A percentile compares a stretch with the other conserved stretches of the same genome.
Evolutionary conservation across 2,113 vertebrate genomes (phyloP).

Genomic region (Meriones unguiculatus): DNA sequence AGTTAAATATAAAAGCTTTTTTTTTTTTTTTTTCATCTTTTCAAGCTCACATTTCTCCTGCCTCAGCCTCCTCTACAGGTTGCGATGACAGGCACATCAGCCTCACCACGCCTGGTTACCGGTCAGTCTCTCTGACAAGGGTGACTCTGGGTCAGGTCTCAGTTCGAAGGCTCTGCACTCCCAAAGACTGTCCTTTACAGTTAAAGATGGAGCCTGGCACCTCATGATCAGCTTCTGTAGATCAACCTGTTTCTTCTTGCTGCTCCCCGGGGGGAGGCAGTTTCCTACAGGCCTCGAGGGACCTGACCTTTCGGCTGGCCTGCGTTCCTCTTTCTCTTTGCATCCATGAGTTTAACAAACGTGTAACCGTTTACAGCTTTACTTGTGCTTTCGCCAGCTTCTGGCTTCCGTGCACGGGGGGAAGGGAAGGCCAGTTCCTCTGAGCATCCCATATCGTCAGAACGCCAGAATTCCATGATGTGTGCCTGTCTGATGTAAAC

Average conservation of each 20-base stretch:
- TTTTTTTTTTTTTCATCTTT: neutral
- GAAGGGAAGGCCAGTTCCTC: neutral
- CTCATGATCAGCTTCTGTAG: neutral
- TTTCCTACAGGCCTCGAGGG: neutral
- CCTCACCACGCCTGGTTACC: neutral
- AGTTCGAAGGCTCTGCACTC: neutral
- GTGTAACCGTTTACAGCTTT: neutral
- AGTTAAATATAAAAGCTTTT: conserved; percentile 37
- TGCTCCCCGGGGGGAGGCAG: neutral
- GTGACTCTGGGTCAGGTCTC: neutral
- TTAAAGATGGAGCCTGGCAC: neutral
- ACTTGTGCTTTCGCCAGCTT: neutral
- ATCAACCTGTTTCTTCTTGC: neutral
- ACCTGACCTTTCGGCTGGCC: neutral
- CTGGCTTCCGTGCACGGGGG: neutral
- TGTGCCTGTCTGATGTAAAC: neutral
- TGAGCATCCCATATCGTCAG: neutral
- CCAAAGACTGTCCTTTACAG: neutral
- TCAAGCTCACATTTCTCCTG: neutral
- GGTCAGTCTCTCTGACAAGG: neutral
- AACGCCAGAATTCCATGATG: neutral
- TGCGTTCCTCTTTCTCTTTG: neutral
- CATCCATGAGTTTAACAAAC: neutral
- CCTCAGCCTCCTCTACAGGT: neutral
- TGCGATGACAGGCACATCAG: neutral